phyloP scores from a whole-genome alignment of 2,888 invertebrate species.

The Mesorhabditis sp. region DNA sequence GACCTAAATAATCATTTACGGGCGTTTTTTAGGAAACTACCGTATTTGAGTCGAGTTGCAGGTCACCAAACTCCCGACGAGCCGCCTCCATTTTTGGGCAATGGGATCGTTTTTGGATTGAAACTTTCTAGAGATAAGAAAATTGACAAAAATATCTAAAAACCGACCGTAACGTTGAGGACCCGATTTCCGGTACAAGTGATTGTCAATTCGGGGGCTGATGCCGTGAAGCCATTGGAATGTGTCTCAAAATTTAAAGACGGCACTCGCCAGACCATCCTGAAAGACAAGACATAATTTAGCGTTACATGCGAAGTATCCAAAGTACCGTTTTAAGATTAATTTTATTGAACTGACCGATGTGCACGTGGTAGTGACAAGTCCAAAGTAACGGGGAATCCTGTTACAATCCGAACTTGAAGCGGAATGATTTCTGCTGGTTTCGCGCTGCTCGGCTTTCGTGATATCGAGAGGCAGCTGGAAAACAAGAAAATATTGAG shows the following conservation, averaged over 20 bases:
- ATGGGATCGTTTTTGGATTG: constrained; percentile 13
- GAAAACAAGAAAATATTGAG: no score
- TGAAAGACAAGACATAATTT: constrained; percentile 16
- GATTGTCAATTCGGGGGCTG: constrained; percentile 18
- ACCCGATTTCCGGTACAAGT: constrained; percentile 24
- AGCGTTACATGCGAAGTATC: constrained; percentile 9
- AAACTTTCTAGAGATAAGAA: constrained; percentile 15
- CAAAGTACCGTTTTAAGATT: constrained; percentile 6
- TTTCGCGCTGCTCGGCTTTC: constrained; percentile 12
- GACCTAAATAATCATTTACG: constrained; percentile 46
- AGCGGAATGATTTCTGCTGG: constrained; percentile 13
- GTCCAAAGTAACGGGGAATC: constrained; percentile 22
- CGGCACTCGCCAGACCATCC: constrained; percentile 27
- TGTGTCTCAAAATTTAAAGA: constrained; percentile 18
- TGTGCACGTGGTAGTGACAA: not conserved
- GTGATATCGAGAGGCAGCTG: not conserved
- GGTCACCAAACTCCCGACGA: constrained; percentile 16
- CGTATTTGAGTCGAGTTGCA: constrained; percentile 17
- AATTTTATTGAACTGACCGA: not conserved
- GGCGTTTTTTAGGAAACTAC: constrained; percentile 9
- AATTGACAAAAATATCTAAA: constrained; percentile 4
- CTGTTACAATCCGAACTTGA: not conserved
- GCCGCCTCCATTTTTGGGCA: constrained; percentile 15
- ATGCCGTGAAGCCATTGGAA: constrained; percentile 15
- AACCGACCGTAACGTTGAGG: constrained; percentile 23